phyloP scores from a whole-genome alignment of 2,113 vertebrate species.

The Protobothrops flavoviridis region DNA sequence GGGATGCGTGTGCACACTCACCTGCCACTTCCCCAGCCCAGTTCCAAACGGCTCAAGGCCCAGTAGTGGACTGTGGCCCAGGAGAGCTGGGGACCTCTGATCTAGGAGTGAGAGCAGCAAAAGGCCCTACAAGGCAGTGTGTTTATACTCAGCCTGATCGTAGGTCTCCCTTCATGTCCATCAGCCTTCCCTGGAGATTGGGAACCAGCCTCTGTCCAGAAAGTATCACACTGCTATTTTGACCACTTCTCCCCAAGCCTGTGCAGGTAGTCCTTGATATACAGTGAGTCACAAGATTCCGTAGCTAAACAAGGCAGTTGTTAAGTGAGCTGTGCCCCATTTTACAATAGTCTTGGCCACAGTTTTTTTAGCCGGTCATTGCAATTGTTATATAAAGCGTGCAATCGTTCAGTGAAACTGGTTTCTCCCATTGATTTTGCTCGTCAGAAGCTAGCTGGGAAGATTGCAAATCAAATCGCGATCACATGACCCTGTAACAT shows the following conservation, averaged over 20 bases:
- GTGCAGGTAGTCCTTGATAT: not conserved
- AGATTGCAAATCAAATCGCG: not conserved
- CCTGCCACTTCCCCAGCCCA: not conserved
- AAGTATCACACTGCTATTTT: not conserved
- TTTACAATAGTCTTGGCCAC: not conserved
- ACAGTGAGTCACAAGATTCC: not conserved
- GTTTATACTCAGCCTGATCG: not conserved
- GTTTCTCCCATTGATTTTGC: not conserved
- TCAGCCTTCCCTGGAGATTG: not conserved
- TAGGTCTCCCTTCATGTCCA: not conserved
- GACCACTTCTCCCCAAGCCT: not conserved
- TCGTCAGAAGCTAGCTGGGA: not conserved
- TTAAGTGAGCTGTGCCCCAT: not conserved
- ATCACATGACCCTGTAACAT: no score
- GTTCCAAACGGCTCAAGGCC: not conserved
- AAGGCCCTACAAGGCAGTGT: not conserved
- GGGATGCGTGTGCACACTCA: accelerated
- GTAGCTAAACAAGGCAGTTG: not conserved
- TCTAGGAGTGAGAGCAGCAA: not conserved
- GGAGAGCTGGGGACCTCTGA: not conserved
- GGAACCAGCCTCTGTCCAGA: not conserved
- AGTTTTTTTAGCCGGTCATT: not conserved
- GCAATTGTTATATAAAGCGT: no score
- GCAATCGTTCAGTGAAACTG: not conserved
- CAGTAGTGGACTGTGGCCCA: not conserved